phyloP scores from a whole-genome alignment of 2,888 invertebrate genomes.

The Busseola fusca region DNA sequence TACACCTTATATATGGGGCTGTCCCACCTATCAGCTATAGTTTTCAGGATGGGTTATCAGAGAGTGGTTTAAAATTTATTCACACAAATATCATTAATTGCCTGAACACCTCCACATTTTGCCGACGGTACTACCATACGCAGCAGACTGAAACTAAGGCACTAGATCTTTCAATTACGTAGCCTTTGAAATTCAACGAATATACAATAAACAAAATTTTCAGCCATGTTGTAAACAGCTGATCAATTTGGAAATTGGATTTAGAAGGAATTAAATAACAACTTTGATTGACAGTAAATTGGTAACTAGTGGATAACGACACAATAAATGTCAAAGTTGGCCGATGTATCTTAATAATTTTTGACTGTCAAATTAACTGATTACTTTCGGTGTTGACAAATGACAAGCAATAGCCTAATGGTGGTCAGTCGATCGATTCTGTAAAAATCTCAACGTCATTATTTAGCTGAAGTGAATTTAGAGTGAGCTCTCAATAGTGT shows the following conservation, averaged over 20 bases:
- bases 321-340: conserved; percentile 1
- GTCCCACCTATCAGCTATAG: too few relatives aligned
- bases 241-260: conserved; percentile 35
- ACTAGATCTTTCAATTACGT: conserved; percentile 29
- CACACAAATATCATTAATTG: too few relatives aligned
- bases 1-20: too few relatives aligned
- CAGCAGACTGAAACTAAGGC: conserved; percentile 12
- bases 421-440: not conserved
- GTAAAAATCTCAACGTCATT: too few relatives aligned
- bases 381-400: conserved; percentile 9
- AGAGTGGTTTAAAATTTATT: too few relatives aligned
- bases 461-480: too few relatives aligned
- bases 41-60: too few relatives aligned
- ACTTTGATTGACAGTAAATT: conserved; percentile 24
- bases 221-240: conserved; percentile 31
- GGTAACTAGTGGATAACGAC: conserved; percentile 2
- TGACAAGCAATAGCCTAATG: not conserved
- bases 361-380: conserved; percentile 3
- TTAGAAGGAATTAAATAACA: conserved; percentile 21
- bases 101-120: not conserved
- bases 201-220: conserved; percentile 30
- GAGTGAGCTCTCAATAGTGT: too few relatives aligned
- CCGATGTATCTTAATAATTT: not conserved
- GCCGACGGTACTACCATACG: conserved; percentile 11
- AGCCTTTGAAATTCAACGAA: conserved; percentile 30